These are phyloP conservation scores for Anthonomus grandis DNA, from an alignment of 1,140 invertebrate genomes.

Conservation along the genomic window DNA sequence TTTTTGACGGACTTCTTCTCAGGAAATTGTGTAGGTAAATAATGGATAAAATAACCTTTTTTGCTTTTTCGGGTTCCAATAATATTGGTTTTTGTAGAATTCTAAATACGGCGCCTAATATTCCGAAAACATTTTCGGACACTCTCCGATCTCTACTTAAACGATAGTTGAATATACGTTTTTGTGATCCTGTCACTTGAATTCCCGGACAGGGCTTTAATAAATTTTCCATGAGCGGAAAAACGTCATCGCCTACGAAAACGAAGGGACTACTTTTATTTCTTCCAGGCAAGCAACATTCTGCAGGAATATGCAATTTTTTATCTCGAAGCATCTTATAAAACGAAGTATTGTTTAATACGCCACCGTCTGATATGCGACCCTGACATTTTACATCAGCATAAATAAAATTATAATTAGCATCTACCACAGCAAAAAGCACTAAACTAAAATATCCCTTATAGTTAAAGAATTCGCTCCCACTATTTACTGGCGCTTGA, in stretches of 20 bases:
- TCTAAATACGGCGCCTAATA: constrained; percentile 13
- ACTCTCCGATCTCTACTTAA: constrained; percentile 14
- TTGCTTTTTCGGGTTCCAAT: constrained; percentile 9
- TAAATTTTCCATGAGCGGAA: constrained; percentile 4
- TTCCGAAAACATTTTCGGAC: constrained; percentile 19
- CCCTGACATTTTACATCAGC: constrained; percentile 50
- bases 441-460: constrained; percentile 54
- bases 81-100: constrained; percentile 12
- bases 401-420: constrained; percentile 51
- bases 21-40: constrained; percentile 9
- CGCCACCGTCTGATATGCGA: constrained; percentile 45
- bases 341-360: constrained; percentile 41
- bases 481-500: constrained; percentile 29
- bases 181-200: constrained; percentile 8
- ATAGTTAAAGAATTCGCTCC: constrained; percentile 53
- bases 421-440: constrained; percentile 52
- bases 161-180: constrained; percentile 20
- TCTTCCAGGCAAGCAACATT: constrained; percentile 1
- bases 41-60: constrained; percentile 1
- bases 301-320: constrained; percentile 32
- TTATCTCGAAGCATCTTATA: constrained; percentile 28
- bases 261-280: constrained; percentile 4
- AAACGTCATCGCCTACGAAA: constrained; percentile 17
- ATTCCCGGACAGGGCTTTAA: constrained; percentile 18
- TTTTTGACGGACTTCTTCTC: constrained; percentile 1